Conservation (phyloP, 2,113 vertebrate species). For the Vulpes vulpes region DNA sequence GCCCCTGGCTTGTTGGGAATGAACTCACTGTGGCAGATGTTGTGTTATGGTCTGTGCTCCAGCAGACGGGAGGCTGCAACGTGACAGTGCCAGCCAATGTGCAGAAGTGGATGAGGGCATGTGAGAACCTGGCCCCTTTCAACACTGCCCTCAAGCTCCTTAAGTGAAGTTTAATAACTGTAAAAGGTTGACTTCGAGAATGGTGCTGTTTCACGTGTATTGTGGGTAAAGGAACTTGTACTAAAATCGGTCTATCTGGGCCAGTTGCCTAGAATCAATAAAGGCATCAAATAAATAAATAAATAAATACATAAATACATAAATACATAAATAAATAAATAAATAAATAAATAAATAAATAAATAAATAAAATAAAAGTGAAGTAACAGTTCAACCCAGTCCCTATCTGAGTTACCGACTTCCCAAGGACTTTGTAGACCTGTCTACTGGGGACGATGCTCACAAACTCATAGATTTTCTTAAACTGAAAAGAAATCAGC, state of each 20-base stretch:
- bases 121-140: constrained; percentile 95
- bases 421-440: constrained; percentile 96
- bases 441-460: constrained; percentile 97
- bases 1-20: constrained; percentile 91
- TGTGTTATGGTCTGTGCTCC: constrained; percentile 91
- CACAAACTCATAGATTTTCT: constrained; percentile 98
- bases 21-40: constrained; percentile 94
- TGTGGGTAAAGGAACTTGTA: constrained; percentile 20
- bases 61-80: constrained; percentile 78
- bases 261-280: constrained; percentile 64
- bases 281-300: constrained; percentile 24
- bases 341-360: too few species aligned
- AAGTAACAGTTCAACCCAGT: constrained; percentile 97
- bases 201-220: background rate
- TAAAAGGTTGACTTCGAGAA: background rate
- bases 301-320: too few species aligned
- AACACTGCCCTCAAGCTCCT: constrained; percentile 87
- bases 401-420: constrained; percentile 97
- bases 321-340: background rate
- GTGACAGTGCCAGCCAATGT: constrained; percentile 88
- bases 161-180: constrained; percentile 65
- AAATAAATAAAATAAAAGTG: constrained; percentile 85
- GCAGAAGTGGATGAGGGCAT: constrained; percentile 94
- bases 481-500: constrained; percentile 96
- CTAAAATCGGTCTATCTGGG: background rate